These are phyloP conservation scores for Agrotis puta DNA, from an alignment of 2,888 invertebrate species.

Conservation along the genomic window DNA sequence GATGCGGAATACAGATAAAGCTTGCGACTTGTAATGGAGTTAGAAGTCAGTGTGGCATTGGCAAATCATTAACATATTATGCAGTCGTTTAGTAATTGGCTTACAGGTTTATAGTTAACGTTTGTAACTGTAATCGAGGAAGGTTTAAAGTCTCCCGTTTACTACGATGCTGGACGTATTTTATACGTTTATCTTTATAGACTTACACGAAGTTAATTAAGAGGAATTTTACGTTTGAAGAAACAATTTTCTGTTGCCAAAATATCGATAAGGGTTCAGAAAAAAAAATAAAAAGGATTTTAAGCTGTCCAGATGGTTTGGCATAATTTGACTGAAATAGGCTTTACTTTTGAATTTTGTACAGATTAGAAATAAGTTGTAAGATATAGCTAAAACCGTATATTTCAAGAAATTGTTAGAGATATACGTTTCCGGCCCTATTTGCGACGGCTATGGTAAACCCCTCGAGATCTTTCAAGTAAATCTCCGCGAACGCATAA, in stretches of 20 bases:
- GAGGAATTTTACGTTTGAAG: background rate
- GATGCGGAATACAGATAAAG: constrained; percentile 56
- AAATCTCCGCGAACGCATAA: background rate
- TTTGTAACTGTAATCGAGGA: constrained; percentile 41
- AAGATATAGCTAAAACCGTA: background rate
- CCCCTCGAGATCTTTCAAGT: background rate
- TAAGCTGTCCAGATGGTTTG: too few relatives aligned
- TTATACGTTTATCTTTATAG: background rate
- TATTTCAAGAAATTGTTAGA: background rate
- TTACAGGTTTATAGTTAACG: constrained; percentile 47
- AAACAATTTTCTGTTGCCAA: background rate
- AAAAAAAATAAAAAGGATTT: background rate
- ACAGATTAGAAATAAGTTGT: background rate
- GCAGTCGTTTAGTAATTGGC: constrained; percentile 57
- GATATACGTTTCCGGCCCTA: background rate
- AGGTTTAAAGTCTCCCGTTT: constrained; percentile 6
- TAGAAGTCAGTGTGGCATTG: constrained; percentile 59
- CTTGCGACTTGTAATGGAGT: constrained; percentile 47
- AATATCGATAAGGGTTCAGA: too few relatives aligned
- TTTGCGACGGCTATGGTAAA: too few relatives aligned
- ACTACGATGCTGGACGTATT: background rate
- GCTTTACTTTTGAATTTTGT: background rate
- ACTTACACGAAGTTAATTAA: background rate
- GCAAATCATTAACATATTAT: constrained; percentile 60
- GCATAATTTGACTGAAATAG: too few relatives aligned